Conservation (phyloP, 2,797 vertebrate genomes). For the Molossus alvarezi region DNA sequence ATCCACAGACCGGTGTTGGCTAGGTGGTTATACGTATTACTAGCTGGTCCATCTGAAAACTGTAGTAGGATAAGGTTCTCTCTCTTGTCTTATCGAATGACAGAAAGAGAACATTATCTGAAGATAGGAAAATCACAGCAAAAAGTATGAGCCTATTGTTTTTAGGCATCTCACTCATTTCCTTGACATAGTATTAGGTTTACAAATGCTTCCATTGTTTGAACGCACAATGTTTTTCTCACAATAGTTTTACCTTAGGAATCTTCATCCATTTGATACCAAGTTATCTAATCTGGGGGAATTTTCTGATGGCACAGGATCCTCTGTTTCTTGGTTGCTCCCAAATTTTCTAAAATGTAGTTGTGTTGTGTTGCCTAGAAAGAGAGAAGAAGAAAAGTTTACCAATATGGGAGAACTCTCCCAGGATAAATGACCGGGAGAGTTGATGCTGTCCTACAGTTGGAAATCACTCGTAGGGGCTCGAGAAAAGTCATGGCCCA, state of each 20-base stretch:
- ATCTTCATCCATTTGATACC: slow-evolving; percentile 43
- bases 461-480: neutral
- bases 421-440: neutral
- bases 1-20: neutral
- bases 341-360: slow-evolving; percentile 11
- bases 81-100: neutral
- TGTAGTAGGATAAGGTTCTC: neutral
- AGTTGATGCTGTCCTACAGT: no score
- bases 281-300: neutral
- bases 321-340: neutral
- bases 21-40: neutral
- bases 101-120: slow-evolving; percentile 7
- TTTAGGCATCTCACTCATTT: neutral
- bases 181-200: neutral
- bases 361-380: neutral
- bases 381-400: neutral
- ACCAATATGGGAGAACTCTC: neutral
- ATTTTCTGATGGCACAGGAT: neutral
- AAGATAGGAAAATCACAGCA: neutral
- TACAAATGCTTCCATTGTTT: slow-evolving; percentile 33
- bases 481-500: neutral
- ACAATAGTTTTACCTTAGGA: neutral
- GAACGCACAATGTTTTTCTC: neutral
- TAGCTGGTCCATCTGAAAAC: neutral
- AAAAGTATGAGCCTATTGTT: neutral